Conservation (phyloP, 2,888 invertebrate species). For the Drosophila neutralis region DNA sequence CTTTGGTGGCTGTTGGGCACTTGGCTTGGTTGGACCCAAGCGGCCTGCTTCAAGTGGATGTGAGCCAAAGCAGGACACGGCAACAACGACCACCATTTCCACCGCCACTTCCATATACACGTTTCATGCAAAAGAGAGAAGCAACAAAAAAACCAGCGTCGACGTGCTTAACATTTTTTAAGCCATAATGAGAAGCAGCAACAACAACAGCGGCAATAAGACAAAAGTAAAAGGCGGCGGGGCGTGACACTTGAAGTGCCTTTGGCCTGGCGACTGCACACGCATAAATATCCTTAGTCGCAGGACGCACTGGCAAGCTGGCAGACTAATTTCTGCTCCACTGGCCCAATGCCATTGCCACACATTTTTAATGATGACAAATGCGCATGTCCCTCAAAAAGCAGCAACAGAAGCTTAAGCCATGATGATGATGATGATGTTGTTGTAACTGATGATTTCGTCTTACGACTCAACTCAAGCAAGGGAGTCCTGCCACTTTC, state of each 20-base stretch:
- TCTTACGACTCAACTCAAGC: conserved; percentile 40
- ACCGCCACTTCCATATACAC: not conserved
- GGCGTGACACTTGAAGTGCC: conserved; percentile 72
- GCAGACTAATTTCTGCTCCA: conserved; percentile 63
- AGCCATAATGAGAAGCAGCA: conserved; percentile 70
- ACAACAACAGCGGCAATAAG: conserved; percentile 28
- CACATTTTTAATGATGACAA: conserved; percentile 74
- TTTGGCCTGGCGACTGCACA: conserved; percentile 64
- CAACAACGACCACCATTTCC: conserved; percentile 14
- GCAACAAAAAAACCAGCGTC: conserved; percentile 51
- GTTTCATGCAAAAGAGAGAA: conserved; percentile 34
- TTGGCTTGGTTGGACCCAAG: conserved; percentile 51
- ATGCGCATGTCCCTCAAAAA: conserved; percentile 51
- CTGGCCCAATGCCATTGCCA: conserved; percentile 30
- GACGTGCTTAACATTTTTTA: conserved; percentile 78
- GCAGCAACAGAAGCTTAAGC: conserved; percentile 25
- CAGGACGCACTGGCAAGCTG: conserved; percentile 22
- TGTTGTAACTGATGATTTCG: conserved; percentile 45
- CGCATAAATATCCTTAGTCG: conserved; percentile 69
- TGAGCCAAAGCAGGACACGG: conserved; percentile 16
- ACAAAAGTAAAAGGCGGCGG: conserved; percentile 56
- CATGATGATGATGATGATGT: conserved; percentile 19
- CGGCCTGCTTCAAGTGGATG: conserved; percentile 63
- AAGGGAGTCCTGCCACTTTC: conserved; percentile 37
- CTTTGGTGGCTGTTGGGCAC: conserved; percentile 48